Evolutionary conservation across 2,888 invertebrate species (phyloP).

Genomic region (Hofmannophila pseudospretella): DNA sequence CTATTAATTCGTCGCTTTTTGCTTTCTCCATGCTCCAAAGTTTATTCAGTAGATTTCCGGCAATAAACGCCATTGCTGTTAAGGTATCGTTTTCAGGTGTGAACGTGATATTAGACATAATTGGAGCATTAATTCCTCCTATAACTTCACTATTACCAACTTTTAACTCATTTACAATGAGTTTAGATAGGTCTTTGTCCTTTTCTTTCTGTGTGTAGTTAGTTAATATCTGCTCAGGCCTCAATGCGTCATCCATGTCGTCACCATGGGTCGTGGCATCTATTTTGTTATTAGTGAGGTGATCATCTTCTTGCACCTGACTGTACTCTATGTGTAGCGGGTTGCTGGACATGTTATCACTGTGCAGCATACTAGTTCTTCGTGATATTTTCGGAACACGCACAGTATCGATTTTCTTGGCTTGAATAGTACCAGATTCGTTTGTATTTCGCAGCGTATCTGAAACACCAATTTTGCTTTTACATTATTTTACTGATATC

Average conservation of each 20-base stretch:
- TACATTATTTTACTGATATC: too few relatives aligned
- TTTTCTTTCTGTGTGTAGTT: slow-evolving; percentile 44
- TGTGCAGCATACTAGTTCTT: slow-evolving; percentile 28
- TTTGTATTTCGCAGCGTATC: slow-evolving; percentile 50
- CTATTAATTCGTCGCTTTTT: slow-evolving; percentile 36
- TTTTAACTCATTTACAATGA: slow-evolving; percentile 60
- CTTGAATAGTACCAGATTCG: slow-evolving; percentile 45
- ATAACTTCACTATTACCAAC: slow-evolving; percentile 46
- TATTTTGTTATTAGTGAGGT: slow-evolving; percentile 56
- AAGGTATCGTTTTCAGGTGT: slow-evolving; percentile 66
- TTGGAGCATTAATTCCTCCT: slow-evolving; percentile 42
- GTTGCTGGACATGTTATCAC: slow-evolving; percentile 23
- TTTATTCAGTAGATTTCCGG: slow-evolving; percentile 64
- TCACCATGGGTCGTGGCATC: slow-evolving; percentile 31
- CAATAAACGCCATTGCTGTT: slow-evolving; percentile 65
- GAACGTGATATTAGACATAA: slow-evolving; percentile 63
- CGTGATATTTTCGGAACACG: slow-evolving; percentile 28
- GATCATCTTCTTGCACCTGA: slow-evolving; percentile 36
- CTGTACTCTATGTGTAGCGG: slow-evolving; percentile 51
- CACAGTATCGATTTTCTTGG: slow-evolving; percentile 33
- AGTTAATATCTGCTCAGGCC: slow-evolving; percentile 23
- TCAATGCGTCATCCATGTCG: slow-evolving; percentile 25
- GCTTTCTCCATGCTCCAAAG: slow-evolving; percentile 66
- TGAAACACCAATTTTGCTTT: slow-evolving; percentile 25
- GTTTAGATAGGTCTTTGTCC: slow-evolving; percentile 52